These are phyloP conservation scores for Ptilorrhoa leucosticta DNA, from an alignment of 2,113 vertebrate species.

Conservation along the genomic window DNA sequence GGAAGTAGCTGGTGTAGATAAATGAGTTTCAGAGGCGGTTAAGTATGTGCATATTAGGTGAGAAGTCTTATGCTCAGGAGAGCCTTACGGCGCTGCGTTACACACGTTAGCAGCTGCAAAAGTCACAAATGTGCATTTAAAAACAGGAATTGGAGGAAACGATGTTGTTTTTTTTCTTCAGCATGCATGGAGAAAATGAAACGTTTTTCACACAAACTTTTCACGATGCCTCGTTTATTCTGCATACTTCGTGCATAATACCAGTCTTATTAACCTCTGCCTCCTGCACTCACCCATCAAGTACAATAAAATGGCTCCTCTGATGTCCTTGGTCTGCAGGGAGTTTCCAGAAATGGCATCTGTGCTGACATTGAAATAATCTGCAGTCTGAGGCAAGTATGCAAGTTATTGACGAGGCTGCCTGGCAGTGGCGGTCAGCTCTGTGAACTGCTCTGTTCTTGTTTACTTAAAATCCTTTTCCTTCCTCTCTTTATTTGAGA, in stretches of 20 bases:
- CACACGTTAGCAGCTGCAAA: neutral
- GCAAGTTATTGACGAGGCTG: conserved; percentile 30
- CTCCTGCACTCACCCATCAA: conserved; percentile 27
- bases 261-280: conserved; percentile 35
- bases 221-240: neutral
- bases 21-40: conserved; percentile 5
- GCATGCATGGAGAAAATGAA: neutral
- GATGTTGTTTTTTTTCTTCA: neutral
- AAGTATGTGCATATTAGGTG: conserved; percentile 28
- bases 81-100: rapidly evolving
- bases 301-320: conserved; percentile 51
- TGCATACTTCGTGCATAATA: neutral
- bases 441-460: neutral
- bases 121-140: neutral
- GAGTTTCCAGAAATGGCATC: conserved; percentile 57
- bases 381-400: conserved; percentile 28
- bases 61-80: conserved; percentile 19
- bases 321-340: conserved; percentile 50
- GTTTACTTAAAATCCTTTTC: conserved; percentile 27
- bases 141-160: neutral
- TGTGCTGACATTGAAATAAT: conserved; percentile 58
- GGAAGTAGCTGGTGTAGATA: conserved; percentile 27
- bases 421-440: neutral
- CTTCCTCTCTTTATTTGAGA: conserved; percentile 33
- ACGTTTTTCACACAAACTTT: neutral